Evolutionary conservation across 2,888 invertebrate species (phyloP), one percentile per base, ranked within the genome.

Genomic region (Epirrhoe alternata): DNA sequence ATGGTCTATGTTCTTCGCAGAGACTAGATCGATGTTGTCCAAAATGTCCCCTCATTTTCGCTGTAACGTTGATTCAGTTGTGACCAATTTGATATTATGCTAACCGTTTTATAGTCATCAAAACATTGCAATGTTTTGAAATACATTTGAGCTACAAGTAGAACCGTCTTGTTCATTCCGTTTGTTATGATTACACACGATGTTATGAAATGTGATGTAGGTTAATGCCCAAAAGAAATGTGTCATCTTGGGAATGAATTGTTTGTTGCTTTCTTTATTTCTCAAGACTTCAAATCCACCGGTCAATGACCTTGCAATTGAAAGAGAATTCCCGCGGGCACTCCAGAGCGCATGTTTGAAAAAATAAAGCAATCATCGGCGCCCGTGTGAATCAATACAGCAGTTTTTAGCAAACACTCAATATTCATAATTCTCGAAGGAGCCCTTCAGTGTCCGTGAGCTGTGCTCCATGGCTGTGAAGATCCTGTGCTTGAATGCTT

Each of bases 81-180:
- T 71, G 70, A 1, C 50, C 45, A 7, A 24, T n/a, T 7, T 17
- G 45, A 17, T 17, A 52, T 30, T 16, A 6, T 52, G 17, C 35
- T 30, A 31, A 31, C 47, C 45, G 6, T 61, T 70, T 56, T 68
- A 70, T 66, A 64, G 16, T 12, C 16, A 45, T 38, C 35, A 33
- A 61, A 55, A 61, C 62, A 17, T 12, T 54, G 53, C 57, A 68
- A 68, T 30, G 49, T 70, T 68, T 56, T 61, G 68, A 68, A 70
- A 70, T 47, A 17, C 24, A 24, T 24, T 24, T 24, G 24, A 24
- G 42, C 55, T 45, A 12, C 0, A 42, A 16, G n/a, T 1, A 31
- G 31, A 57, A 31, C 14, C 24, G 24, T 24, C 10, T 14, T 30
- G 38, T 56, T 12, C 24, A 4, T 45, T 56, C 45, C 30, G n/a